Evolutionary conservation across 2,113 vertebrate genomes (phyloP).

Genomic region (Orthonyx spaldingii): DNA sequence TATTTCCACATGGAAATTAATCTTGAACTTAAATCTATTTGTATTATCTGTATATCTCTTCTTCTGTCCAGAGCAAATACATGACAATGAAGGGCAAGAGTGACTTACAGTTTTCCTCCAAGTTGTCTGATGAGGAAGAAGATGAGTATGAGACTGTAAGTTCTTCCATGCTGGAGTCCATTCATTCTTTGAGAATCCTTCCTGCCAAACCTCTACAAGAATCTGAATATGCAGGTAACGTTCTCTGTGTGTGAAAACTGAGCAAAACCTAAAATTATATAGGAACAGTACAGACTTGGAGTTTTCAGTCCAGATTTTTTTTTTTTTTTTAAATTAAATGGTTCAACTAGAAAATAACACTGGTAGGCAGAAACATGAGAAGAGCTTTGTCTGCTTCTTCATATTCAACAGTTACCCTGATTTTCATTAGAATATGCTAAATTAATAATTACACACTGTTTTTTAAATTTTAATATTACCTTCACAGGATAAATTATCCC

Average conservation of each 20-base stretch:
- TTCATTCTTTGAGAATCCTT: constrained; percentile 41
- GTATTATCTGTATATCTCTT: not conserved
- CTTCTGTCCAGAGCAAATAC: constrained; percentile 20
- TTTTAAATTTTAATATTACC: not conserved
- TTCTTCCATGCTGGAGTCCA: not conserved
- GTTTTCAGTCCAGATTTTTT: not conserved
- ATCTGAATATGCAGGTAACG: constrained; percentile 70
- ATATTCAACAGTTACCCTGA: not conserved
- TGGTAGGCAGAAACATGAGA: not conserved
- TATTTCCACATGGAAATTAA: not conserved
- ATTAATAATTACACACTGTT: not conserved
- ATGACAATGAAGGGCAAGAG: not conserved
- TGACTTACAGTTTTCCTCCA: not conserved
- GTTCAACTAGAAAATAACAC: not conserved
- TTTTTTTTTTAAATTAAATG: not conserved
- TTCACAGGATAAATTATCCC: not conserved
- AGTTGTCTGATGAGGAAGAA: not conserved
- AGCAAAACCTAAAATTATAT: not conserved
- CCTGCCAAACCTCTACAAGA: constrained; percentile 67
- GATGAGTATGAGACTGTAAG: constrained; percentile 49
- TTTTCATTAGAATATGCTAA: not conserved
- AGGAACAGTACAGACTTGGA: not conserved
- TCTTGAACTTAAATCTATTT: not conserved
- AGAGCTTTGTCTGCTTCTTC: not conserved
- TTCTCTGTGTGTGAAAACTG: not conserved